These are phyloP conservation scores for Junco hyemalis DNA, from an alignment of 2,113 vertebrate genomes.

Conservation along the genomic window DNA sequence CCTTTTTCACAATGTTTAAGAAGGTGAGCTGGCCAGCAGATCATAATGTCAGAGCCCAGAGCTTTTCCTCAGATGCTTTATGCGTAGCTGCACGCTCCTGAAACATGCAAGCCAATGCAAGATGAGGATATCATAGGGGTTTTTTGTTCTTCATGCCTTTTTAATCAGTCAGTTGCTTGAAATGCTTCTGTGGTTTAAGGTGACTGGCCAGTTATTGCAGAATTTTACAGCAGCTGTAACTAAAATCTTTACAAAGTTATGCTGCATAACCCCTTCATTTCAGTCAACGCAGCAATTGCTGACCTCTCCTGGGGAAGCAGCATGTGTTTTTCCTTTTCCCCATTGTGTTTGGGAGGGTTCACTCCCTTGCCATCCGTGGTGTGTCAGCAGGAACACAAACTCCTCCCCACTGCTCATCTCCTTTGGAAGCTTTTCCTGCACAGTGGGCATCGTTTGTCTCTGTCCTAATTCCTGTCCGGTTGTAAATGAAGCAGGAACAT, in stretches of 20 bases:
- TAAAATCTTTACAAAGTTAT: background rate
- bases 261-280: background rate
- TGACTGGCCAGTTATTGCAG: background rate
- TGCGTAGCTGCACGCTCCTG: background rate
- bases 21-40: background rate
- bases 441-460: background rate
- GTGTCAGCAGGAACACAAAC: background rate
- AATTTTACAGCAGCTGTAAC: background rate
- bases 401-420: background rate
- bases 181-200: background rate
- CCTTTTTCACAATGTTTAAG: background rate
- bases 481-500: background rate
- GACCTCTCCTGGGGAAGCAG: background rate
- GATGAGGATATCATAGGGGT: background rate
- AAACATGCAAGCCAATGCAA: background rate
- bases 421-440: background rate
- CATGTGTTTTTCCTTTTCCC: background rate
- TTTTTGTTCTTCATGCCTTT: background rate
- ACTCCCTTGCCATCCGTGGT: background rate
- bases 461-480: background rate
- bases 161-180: background rate
- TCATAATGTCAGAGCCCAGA: background rate
- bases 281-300: background rate
- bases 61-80: background rate
- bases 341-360: background rate